phyloP scores from a whole-genome alignment of 2,888 invertebrate species.

The Malthinus flaveolus region DNA sequence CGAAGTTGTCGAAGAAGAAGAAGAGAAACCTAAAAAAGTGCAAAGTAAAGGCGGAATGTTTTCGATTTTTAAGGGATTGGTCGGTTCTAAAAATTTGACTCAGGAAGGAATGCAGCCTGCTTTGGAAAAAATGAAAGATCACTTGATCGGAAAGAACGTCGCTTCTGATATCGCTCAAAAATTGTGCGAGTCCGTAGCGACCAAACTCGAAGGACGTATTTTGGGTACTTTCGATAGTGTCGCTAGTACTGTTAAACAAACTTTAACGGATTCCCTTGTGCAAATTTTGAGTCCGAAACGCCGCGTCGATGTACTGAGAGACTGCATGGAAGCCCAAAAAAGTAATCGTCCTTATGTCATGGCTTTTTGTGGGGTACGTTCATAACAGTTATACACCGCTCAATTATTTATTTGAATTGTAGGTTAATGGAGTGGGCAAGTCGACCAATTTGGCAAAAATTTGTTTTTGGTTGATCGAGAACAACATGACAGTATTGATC shows the following conservation, averaged over 20 bases:
- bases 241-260: constrained; percentile 82
- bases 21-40: constrained; percentile 29
- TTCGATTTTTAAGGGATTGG: constrained; percentile 80
- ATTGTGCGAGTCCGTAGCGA: constrained; percentile 89
- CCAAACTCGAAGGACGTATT: constrained; percentile 87
- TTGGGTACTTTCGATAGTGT: constrained; percentile 95
- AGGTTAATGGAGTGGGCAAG: constrained; percentile 93
- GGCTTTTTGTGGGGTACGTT: constrained; percentile 88
- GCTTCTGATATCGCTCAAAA: constrained; percentile 94
- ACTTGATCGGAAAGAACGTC: constrained; percentile 96
- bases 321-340: constrained; percentile 85
- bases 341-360: constrained; percentile 90
- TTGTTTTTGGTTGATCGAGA: constrained; percentile 99
- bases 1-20: constrained; percentile 56
- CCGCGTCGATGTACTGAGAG: constrained; percentile 93
- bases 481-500: constrained; percentile 91
- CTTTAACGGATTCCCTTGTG: constrained; percentile 88
- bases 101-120: constrained; percentile 80
- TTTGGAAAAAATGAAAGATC: constrained; percentile 92
- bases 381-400: constrained; percentile 2
- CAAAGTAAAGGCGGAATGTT: constrained; percentile 68
- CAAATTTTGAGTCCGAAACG: constrained; percentile 93
- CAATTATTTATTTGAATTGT: constrained; percentile 51
- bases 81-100: constrained; percentile 86
- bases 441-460: constrained; percentile 99